Evolutionary conservation across 2,888 invertebrate species (phyloP).

Genomic region (Rhagonycha fulva): DNA sequence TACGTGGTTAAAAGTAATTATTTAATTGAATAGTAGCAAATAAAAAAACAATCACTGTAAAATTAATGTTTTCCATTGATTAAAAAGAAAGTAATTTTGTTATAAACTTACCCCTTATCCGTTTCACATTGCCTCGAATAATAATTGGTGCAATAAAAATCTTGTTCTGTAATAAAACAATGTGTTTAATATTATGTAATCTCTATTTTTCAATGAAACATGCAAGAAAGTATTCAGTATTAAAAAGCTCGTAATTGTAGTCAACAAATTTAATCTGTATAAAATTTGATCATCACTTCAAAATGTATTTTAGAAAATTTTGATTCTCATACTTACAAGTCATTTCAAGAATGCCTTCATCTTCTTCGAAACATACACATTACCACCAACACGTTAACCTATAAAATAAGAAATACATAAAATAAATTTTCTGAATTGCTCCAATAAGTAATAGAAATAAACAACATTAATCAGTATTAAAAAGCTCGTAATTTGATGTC

Average conservation of each 20-base stretch:
- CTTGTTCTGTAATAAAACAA: too few species aligned
- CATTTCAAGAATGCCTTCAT: neutral
- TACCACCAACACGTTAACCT: neutral
- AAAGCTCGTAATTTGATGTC: neutral
- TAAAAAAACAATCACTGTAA: too few species aligned
- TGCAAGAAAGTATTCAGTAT: neutral
- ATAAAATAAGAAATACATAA: neutral
- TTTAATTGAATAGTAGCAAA: too few species aligned
- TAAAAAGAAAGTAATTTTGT: too few species aligned
- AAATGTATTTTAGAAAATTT: neutral
- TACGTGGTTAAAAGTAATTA: too few species aligned
- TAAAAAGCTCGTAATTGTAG: neutral
- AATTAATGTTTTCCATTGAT: too few species aligned
- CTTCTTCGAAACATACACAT: neutral
- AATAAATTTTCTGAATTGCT: neutral
- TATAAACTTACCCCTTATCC: too few species aligned
- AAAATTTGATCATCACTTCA: neutral
- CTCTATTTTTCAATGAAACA: too few species aligned
- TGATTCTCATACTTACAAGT: neutral
- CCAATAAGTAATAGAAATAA: neutral
- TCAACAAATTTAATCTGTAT: neutral
- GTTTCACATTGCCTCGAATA: too few species aligned
- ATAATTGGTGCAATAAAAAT: too few species aligned
- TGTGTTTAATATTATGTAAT: too few species aligned
- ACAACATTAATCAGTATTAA: neutral